Percentiles rank a stretch among this genome's conserved stretches.
phyloP scores from a whole-genome alignment of 1,140 invertebrate species.

The Nephila pilipes region DNA sequence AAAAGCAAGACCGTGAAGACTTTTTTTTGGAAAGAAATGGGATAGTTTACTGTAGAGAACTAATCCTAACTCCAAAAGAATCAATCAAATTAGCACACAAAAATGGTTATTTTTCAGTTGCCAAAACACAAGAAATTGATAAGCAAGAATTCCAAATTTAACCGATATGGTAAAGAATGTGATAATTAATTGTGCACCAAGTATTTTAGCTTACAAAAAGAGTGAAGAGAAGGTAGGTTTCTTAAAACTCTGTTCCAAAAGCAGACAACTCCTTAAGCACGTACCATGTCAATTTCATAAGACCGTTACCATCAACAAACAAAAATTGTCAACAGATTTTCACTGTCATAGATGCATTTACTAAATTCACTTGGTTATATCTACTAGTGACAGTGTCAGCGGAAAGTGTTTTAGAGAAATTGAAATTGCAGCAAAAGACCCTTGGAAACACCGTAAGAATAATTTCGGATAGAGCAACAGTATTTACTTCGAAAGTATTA shows the following conservation, averaged over 20 bases:
- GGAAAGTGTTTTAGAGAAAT: background rate
- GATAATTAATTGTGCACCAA: background rate
- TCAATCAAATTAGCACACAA: background rate
- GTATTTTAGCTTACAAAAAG: conserved; percentile 6
- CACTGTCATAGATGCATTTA: no score
- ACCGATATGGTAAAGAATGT: background rate
- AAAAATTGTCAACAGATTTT: no score
- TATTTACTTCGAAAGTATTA: background rate
- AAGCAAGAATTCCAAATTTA: conserved; percentile 8
- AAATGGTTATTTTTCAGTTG: background rate
- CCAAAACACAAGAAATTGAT: background rate
- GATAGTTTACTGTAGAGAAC: no score
- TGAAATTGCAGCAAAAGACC: background rate
- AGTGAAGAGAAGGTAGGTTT: background rate
- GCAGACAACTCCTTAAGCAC: no score
- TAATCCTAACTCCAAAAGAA: no score
- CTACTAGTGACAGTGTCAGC: background rate
- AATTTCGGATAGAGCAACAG: background rate
- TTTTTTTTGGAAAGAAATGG: no score
- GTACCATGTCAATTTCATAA: no score
- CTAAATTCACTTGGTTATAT: no score
- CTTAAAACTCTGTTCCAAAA: background rate
- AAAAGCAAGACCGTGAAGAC: no score
- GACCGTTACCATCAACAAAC: no score
- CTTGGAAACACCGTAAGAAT: conserved; percentile 26